Evolutionary conservation across 2,797 vertebrate species (phyloP), one percentile per base, ranked within the genome.

Genomic region (Antrozous pallidus): DNA sequence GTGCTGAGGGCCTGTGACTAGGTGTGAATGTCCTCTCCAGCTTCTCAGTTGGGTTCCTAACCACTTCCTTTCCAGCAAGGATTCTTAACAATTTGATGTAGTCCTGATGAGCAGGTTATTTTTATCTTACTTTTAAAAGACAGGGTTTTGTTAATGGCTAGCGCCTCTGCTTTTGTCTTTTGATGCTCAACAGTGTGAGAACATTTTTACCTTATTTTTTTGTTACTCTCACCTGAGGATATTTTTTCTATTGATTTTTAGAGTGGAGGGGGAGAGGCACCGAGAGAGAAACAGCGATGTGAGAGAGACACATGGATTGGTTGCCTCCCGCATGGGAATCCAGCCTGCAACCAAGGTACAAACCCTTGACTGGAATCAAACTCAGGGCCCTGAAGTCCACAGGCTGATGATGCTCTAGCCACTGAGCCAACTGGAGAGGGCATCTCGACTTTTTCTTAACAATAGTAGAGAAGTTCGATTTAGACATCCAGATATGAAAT

Each of bases 1-100:
- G 83, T 93, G 73, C 70, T 70, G 54, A 45, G 54, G 88, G 56
- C 88, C 8, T 42, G 47, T 91, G 93, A 91, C 40, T 67, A 94
- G 71, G 75, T 95, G 84, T 85, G 80, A 93, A 51, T 73, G 65
- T 61, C 80, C 74, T 82, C 42, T 91, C 26, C 11, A 54, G 70
- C 79, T 95, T 91, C 94, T 86, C 86, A 91, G 81, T 86, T 85
- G 40, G 47, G 42, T 61, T 33, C 36, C 42, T 90, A 56, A 77
- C 33, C 10, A n/a, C 63, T 73, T 94, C 61, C 78, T 93, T 91
- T 91, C n/a, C 28, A 61, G 54, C 31, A 81, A 91, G 56, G 14
- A 61, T 77, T 63, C 49, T 87, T 67, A 67, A 75, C 26, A 20
- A 77, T 20, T 8, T 26, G 40, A 78, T n/a, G 1, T 61, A 69